Evolutionary conservation across 2,797 vertebrate species (phyloP), one percentile per base, ranked within the genome.

Genomic region (Brachymystax lenok): DNA sequence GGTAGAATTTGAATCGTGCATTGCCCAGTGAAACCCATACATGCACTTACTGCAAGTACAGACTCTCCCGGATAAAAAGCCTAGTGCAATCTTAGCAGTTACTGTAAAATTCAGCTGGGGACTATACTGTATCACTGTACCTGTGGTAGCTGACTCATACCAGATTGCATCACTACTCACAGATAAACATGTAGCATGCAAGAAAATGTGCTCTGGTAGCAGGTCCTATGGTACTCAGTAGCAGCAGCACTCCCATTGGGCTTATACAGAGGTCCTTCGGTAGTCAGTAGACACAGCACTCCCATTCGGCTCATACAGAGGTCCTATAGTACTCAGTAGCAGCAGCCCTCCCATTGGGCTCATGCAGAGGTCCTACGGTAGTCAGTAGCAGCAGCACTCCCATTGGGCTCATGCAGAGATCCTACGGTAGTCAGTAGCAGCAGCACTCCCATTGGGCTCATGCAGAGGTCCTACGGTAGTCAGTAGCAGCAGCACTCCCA

Each of bases 71-170:
- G 54, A 64, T 1, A 21, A 27, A 64, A 64, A 64, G 24, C 21
- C 21, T 12, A 12, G 24, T 10, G 24, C n/a, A 64, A n/a, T 64
- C 3, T 8, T 24, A 27, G 8, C 61, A 64, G 19, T 28, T 64
- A 64, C n/a, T 5, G 16, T 56, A 19, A 10, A 2, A 63, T 13
- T 63, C 61, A 63, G 61, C n/a, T 63, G 61, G 10, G 61, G 54
- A n/a, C 21, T 63, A 21, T 63, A 63, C 10, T 73, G 81, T 56
- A 7, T 19, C 71, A 80, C 71, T 73, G 71, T 40, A 73, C 78
- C 76, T 6, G 56, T 19, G 74, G 54, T 80, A 24, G 78, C 74
- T 80, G 78, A 80, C 76, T 79, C 79, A 76, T 78, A 79, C 61
- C n/a, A 24, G 61, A 24, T 7, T 64, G 10, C n/a, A 28, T 64